phyloP scores from a whole-genome alignment of 2,888 invertebrate species.

The Apomyelois bistriatella region DNA sequence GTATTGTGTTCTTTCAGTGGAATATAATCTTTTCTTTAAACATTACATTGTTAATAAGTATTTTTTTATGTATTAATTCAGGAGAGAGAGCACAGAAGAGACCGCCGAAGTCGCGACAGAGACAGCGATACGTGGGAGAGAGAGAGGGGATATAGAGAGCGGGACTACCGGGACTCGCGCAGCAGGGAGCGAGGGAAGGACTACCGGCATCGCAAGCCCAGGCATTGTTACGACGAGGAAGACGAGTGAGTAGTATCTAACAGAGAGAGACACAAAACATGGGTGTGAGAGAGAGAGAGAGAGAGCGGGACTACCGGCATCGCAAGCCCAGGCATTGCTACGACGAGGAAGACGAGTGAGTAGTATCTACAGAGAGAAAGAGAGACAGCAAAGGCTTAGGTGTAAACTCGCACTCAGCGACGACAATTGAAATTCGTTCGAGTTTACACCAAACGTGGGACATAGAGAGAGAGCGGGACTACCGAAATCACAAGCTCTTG shows the following conservation, averaged over 20 bases:
- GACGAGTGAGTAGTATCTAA: constrained; percentile 77
- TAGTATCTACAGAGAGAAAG: constrained; percentile 40
- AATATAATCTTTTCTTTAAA: too few species aligned
- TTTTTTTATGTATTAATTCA: neutral
- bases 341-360: constrained; percentile 86
- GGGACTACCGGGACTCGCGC: constrained; percentile 61
- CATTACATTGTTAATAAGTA: too few species aligned
- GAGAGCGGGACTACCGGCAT: constrained; percentile 74
- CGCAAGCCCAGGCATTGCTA: constrained; percentile 82
- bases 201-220: constrained; percentile 79
- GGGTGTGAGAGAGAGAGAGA: constrained; percentile 58
- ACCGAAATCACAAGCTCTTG: constrained; percentile 79
- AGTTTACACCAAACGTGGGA: too few species aligned
- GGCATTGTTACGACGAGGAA: constrained; percentile 85
- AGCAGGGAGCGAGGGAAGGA: constrained; percentile 72
- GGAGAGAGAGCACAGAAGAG: constrained; percentile 52
- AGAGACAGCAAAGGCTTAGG: constrained; percentile 51
- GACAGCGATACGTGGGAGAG: constrained; percentile 63
- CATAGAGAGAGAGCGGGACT: constrained; percentile 67
- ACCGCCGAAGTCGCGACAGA: constrained; percentile 58
- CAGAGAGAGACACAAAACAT: constrained; percentile 57
- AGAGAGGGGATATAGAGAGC: constrained; percentile 68
- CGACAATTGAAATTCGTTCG: too few species aligned
- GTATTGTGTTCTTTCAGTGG: too few species aligned
- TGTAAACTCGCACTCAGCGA: too few species aligned